phyloP scores from a whole-genome alignment of 92 coral and sea anemone species.

The Zoanthus gigantus region DNA sequence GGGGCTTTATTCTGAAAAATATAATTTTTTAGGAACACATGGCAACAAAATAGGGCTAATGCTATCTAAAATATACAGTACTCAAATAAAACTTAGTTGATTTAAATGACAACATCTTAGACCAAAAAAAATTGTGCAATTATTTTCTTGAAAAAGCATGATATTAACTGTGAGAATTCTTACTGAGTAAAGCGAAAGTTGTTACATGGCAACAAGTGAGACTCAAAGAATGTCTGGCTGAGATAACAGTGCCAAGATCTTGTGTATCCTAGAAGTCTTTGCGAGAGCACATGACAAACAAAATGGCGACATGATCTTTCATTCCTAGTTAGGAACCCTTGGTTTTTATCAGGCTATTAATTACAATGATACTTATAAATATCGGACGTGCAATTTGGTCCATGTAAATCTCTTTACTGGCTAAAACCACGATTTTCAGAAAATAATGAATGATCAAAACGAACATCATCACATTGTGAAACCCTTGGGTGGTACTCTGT shows the following conservation, averaged over 20 bases:
- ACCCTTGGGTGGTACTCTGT: conserved; percentile 1
- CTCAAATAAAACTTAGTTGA: background rate
- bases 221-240: conserved; percentile 9
- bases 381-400: background rate
- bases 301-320: background rate
- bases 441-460: background rate
- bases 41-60: background rate
- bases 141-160: background rate
- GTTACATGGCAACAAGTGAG: conserved; percentile 16
- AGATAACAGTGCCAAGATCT: background rate
- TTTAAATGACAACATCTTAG: background rate
- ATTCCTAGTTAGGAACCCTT: background rate
- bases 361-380: background rate
- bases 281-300: conserved; percentile 6
- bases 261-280: background rate
- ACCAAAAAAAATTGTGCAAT: background rate
- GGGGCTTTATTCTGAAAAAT: background rate
- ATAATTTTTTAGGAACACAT: background rate
- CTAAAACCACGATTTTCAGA: no score
- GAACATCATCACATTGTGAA: conserved; percentile 19
- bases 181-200: background rate
- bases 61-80: background rate
- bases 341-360: background rate
- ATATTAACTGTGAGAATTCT: background rate
- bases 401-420: background rate